Percentiles rank a stretch among this genome's conserved stretches.
Conservation (phyloP, 2,113 vertebrate genomes). For the Menidia beryllina region DNA sequence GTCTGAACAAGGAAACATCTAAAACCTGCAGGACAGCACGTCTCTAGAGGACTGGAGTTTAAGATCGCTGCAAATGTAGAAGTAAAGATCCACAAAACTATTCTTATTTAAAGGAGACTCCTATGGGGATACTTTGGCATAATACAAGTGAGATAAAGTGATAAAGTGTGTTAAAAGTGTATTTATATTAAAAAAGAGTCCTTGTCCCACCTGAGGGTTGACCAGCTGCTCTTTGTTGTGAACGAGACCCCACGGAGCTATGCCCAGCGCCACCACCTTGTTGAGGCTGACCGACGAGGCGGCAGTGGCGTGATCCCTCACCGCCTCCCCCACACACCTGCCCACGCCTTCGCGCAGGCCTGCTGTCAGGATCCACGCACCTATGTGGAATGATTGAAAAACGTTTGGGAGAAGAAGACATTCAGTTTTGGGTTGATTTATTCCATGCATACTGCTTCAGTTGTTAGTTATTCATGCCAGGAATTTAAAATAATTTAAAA, state of each 20-base stretch:
- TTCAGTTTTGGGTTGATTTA: not conserved
- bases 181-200: not conserved
- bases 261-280: conserved; percentile 88
- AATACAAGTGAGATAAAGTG: conserved; percentile 3
- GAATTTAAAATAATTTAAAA: too few species aligned
- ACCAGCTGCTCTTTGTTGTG: conserved; percentile 80
- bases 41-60: too few species aligned
- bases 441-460: too few species aligned
- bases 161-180: too few species aligned
- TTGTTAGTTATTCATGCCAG: too few species aligned
- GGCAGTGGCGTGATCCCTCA: conserved; percentile 87
- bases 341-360: conserved; percentile 87
- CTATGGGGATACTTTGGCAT: not conserved
- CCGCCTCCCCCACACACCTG: conserved; percentile 86
- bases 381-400: conserved; percentile 54
- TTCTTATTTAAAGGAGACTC: not conserved
- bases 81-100: not conserved
- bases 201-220: conserved; percentile 83
- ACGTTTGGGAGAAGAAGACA: not conserved
- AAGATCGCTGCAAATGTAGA: too few species aligned
- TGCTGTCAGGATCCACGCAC: conserved; percentile 89
- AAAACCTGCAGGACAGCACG: too few species aligned
- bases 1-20: too few species aligned
- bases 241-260: conserved; percentile 89
- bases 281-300: conserved; percentile 76